A percentile compares a stretch with the other conserved stretches of the same genome.
Evolutionary conservation across 2,113 vertebrate species (phyloP).

Genomic region (Camarhynchus parvulus): DNA sequence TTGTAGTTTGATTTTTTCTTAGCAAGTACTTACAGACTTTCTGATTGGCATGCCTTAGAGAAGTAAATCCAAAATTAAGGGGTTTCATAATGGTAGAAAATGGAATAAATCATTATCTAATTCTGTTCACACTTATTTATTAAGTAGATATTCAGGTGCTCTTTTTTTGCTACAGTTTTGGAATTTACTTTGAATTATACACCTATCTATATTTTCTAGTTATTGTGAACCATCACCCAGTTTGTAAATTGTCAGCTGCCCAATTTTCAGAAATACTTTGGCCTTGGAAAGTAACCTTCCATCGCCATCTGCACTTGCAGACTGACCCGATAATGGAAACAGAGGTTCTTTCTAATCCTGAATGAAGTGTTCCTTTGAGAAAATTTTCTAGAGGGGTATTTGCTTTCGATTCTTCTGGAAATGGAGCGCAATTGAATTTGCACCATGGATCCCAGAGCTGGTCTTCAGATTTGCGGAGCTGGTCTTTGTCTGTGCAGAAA

Average conservation of each 20-base stretch:
- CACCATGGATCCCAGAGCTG: background rate
- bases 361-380: conserved; percentile 28
- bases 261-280: background rate
- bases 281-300: background rate
- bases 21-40: background rate
- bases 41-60: background rate
- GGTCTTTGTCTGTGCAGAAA: background rate
- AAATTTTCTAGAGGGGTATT: conserved; percentile 10
- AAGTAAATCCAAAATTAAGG: background rate
- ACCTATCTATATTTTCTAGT: background rate
- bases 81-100: background rate
- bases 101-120: background rate
- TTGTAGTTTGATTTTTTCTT: background rate
- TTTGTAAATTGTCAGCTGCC: background rate
- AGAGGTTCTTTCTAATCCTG: background rate
- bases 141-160: background rate
- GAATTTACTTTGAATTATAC: background rate
- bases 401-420: conserved; percentile 26
- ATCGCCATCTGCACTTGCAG: background rate
- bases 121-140: background rate
- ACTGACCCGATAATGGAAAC: background rate
- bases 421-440: background rate
- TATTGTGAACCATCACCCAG: background rate
- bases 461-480: background rate
- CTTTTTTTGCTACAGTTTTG: background rate